Evolutionary conservation across 1,140 invertebrate genomes (phyloP), one percentile per base, ranked within the genome.

Genomic region (Drosophila takahashii): DNA sequence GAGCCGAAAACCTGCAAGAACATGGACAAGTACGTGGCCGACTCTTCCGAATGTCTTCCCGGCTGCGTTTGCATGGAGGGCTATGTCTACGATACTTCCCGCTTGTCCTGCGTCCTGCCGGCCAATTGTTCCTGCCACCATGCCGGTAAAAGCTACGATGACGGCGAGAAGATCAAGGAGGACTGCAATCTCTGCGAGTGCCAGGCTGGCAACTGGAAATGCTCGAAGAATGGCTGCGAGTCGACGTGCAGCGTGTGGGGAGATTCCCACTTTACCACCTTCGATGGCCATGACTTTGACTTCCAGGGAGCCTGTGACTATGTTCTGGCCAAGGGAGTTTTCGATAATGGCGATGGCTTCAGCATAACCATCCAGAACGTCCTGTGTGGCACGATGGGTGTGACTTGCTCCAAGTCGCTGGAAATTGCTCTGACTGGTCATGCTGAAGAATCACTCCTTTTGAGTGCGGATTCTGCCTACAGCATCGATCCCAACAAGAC

Each of bases 241-340:
- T 96, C 95, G 9, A 93, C 95, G 15, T 98, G 97, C 91, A 94
- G 94, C 15, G 94, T 95, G 4, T 97, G 96, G 96, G 97, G 97
- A 4, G 96, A 97, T 81, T 97, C 96, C 1, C 97, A 98, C 91
- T 96, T 97, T 85, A 95, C 95, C 72, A 97, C 96, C 0, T 98
- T 97, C 85, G 97, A 98, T 92, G 96, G 95, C 0, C 94, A 94
- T n/a, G 93, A 94, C 7, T 98, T 95, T 89, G 96, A 98, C 86
- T 98, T 98, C 92, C 96, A 98, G 92, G 97, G 97, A 32, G 94
- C 95, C 45, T 98, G 97, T 90, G 95, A 97, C 62, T 98, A 98
- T 83, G 93, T 98, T 11, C 92, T 98, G 7, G 95, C 95, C 1
- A 97, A 97, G 92, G 96, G 96, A 13, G 92, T 78, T 2, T 81